Evolutionary conservation across 2,113 vertebrate genomes (phyloP), one percentile per base, ranked within the genome.

Genomic region (Spea multiplicata): DNA sequence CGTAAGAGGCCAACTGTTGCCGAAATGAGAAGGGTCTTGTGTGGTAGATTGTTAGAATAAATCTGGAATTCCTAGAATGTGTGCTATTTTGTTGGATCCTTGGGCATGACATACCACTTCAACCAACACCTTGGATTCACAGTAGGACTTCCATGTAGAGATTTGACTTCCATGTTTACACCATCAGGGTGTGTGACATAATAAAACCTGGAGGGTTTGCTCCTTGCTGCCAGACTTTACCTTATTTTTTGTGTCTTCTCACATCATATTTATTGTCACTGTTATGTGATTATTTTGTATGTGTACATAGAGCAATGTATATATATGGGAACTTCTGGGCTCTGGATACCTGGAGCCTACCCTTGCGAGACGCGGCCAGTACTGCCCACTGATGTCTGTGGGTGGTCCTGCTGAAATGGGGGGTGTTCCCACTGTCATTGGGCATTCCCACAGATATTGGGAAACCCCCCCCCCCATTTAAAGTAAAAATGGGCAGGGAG

Each of bases 121-220:
- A 64, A 64, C 6, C n/a, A 30, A 57, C 71, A 77, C 66, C 45
- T 76, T 52, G 16, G 57, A 44, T 44, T 30, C 46, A 30, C n/a
- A 76, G 44, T 57, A 2, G 44, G 14, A 55, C 6, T 17, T 61
- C 3, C 8, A 16, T 50, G 66, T 16, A 62, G 8, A 70, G 52
- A 50, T 70, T 45, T 13, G 52, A 47, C 12, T 44, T 52, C 8
- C 14, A 76, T 70, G 45, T n/a, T 62, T 44, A 69, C 68, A 46
- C 45, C 66, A 61, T 3, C 64, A 57, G 53, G 48, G 75, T 59
- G 57, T 30, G 48, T 62, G 53, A 61, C 68, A 77, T 70, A 77
- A 77, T 77, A 77, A 77, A 77, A 70, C 53, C 12, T 62, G 45
- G 47, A 44, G 30, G 59, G 16, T 61, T 69, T 61, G 48, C 44